phyloP scores from a whole-genome alignment of 1,140 invertebrate genomes.

The Sycophila sp. region DNA sequence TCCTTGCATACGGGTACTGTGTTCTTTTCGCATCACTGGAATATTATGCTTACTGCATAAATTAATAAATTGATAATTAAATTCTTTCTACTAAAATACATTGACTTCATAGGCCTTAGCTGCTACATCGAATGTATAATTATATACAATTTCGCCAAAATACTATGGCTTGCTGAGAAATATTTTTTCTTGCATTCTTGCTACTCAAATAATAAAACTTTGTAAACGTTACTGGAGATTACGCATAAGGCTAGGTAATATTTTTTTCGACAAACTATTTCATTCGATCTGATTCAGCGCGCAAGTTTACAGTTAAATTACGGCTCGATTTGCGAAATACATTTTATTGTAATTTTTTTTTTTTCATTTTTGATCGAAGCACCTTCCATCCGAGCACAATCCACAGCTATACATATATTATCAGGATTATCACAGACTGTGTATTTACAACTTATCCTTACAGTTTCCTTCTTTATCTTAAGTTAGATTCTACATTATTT shows the following conservation, averaged over 20 bases:
- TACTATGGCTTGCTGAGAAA: slow-evolving; percentile 35
- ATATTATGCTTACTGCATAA: slow-evolving; percentile 57
- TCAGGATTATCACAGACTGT: slow-evolving; percentile 68
- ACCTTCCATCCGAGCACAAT: slow-evolving; percentile 42
- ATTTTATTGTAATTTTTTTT: too few relatives aligned
- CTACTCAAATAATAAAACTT: slow-evolving; percentile 39
- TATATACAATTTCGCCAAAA: slow-evolving; percentile 51
- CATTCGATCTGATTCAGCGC: slow-evolving; percentile 23
- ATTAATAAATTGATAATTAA: slow-evolving; percentile 58
- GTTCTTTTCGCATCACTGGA: slow-evolving; percentile 52
- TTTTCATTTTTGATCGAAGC: slow-evolving; percentile 25
- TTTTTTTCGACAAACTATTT: slow-evolving; percentile 21
- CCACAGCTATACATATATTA: slow-evolving; percentile 57
- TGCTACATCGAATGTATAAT: slow-evolving; percentile 52
- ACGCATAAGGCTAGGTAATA: slow-evolving; percentile 32
- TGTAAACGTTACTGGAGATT: slow-evolving; percentile 36
- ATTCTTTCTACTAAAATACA: slow-evolving; percentile 62
- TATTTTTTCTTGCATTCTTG: too few relatives aligned
- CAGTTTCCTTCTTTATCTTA: slow-evolving; percentile 46
- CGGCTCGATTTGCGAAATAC: slow-evolving; percentile 23
- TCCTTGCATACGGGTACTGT: slow-evolving; percentile 50
- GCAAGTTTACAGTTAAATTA: slow-evolving; percentile 33
- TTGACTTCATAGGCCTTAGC: slow-evolving; percentile 63
- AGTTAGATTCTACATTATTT: slow-evolving; percentile 40
- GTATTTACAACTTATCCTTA: slow-evolving; percentile 65